These are phyloP conservation scores for Agriopis leucophaearia DNA, from an alignment of 2,888 invertebrate genomes.

Conservation along the genomic window DNA sequence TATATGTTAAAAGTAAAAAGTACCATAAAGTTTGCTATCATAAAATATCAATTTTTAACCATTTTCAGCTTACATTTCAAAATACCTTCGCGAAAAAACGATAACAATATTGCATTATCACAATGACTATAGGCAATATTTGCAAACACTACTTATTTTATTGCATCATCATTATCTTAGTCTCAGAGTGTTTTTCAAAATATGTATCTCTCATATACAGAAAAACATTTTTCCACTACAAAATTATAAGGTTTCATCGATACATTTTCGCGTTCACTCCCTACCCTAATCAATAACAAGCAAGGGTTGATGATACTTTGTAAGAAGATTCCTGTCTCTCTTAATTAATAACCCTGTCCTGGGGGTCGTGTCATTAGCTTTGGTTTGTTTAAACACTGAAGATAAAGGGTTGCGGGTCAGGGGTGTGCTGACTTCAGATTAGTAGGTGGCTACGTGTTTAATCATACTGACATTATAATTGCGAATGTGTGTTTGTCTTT, in stretches of 20 bases:
- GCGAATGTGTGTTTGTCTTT: no score
- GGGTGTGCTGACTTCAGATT: slow-evolving; percentile 57
- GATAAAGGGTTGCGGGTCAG: slow-evolving; percentile 67
- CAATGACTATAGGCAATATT: no score
- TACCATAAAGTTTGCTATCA: no score
- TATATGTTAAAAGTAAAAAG: no score
- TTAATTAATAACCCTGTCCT: slow-evolving; percentile 81
- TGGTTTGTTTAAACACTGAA: slow-evolving; percentile 72
- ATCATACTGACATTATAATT: slow-evolving; percentile 6
- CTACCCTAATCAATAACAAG: slow-evolving; percentile 60
- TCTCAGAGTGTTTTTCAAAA: no score
- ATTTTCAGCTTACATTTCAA: no score
- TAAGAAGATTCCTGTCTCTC: slow-evolving; percentile 74
- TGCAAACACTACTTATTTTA: no score
- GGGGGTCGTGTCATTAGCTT: slow-evolving; percentile 74
- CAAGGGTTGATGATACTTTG: slow-evolving; percentile 83
- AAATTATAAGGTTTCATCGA: slow-evolving; percentile 11
- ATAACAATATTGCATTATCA: no score
- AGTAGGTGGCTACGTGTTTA: slow-evolving; percentile 39
- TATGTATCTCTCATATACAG: neutral
- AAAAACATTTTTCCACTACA: neutral
- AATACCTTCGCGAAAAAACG: no score
- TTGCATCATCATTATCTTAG: no score
- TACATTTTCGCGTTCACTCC: slow-evolving; percentile 31
- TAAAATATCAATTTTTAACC: no score